These are phyloP conservation scores for Sphenopsis melanotis DNA, from an alignment of 2,797 vertebrate species.

Conservation along the genomic window DNA sequence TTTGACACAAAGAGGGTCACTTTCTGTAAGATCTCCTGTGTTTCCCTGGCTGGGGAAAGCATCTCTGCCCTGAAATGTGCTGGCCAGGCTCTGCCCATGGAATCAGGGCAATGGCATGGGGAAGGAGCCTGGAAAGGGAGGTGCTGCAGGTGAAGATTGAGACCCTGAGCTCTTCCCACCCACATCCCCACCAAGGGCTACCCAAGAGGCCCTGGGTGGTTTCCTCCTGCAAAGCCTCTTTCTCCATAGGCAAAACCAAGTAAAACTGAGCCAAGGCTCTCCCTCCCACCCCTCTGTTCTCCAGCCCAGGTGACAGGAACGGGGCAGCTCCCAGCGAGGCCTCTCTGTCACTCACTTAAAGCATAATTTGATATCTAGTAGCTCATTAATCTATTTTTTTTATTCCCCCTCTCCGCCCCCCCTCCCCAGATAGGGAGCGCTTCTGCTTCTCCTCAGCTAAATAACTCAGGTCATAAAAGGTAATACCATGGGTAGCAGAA, in stretches of 20 bases:
- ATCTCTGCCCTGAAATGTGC: neutral
- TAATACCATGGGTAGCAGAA: conserved; percentile 84
- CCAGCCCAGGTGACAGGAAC: neutral
- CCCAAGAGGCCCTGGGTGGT: neutral
- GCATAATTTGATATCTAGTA: conserved; percentile 59
- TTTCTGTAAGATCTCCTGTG: neutral
- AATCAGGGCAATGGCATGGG: neutral
- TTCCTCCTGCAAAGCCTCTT: neutral
- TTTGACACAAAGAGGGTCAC: too few species aligned
- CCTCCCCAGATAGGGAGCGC: conserved; percentile 50
- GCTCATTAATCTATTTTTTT: conserved; percentile 73
- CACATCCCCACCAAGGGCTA: neutral
- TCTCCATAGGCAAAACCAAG: neutral
- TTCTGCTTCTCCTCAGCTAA: conserved; percentile 74
- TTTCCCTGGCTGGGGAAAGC: neutral
- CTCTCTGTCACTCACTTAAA: conserved; percentile 43
- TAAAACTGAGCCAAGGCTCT: neutral
- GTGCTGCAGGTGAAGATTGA: neutral
- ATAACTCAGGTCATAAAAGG: conserved; percentile 81
- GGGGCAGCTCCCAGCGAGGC: neutral
- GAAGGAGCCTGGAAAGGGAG: neutral
- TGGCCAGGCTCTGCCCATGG: fast-evolving
- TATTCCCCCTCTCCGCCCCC: neutral
- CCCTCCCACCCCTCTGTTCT: neutral
- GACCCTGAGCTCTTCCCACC: neutral